Percentiles rank a stretch among this genome's conserved stretches.
phyloP scores from a whole-genome alignment of 2,797 vertebrate genomes.

The Chromobotia macracanthus region DNA sequence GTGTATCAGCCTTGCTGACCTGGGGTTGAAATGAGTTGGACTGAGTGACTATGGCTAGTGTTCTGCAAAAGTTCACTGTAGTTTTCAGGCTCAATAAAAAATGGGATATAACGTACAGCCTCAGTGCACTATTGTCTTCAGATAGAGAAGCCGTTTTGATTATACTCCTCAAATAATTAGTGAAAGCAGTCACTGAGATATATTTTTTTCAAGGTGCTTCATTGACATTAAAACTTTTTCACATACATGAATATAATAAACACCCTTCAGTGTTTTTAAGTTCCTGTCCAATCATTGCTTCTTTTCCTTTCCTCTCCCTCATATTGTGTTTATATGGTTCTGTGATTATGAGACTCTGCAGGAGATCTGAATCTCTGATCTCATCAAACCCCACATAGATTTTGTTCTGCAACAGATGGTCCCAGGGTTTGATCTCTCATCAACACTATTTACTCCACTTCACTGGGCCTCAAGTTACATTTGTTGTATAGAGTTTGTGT shows the following conservation, averaged over 20 bases:
- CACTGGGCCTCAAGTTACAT: constrained; percentile 17
- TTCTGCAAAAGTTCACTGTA: background rate
- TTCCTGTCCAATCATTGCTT: background rate
- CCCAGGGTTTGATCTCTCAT: constrained; percentile 10
- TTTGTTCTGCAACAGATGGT: constrained; percentile 52
- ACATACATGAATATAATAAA: too few relatives aligned
- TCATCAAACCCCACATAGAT: constrained; percentile 25
- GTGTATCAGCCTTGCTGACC: background rate
- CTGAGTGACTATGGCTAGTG: background rate
- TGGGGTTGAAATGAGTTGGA: background rate
- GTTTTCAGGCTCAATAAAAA: constrained; percentile 7
- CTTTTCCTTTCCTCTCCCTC: background rate
- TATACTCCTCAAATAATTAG: background rate
- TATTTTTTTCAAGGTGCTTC: too few relatives aligned
- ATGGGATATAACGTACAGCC: background rate
- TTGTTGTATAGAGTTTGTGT: background rate
- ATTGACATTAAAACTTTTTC: too few relatives aligned
- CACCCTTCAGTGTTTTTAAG: background rate
- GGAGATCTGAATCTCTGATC: constrained; percentile 27
- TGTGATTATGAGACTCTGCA: constrained; percentile 34
- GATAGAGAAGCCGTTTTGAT: background rate
- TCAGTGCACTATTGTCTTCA: background rate
- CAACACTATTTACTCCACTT: constrained; percentile 36
- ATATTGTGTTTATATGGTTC: constrained; percentile 17
- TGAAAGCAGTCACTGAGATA: background rate